Conservation (phyloP, 2,888 invertebrate species). For the Pantelozetes paolii region DNA sequence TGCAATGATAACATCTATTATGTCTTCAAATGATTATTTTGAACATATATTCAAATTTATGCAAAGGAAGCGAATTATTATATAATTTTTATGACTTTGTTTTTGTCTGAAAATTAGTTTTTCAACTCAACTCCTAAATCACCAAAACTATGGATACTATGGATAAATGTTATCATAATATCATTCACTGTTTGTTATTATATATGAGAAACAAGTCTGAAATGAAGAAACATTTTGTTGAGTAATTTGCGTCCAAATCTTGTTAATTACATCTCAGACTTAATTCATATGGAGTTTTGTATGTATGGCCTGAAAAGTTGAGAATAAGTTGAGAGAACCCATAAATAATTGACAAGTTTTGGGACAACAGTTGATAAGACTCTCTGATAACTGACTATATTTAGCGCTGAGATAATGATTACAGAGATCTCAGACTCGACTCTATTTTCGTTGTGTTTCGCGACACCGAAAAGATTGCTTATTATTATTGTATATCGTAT, state of each 20-base stretch:
- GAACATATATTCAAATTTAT: too few relatives aligned
- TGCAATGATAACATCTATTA: too few relatives aligned
- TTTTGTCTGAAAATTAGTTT: background rate
- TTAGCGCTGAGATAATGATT: background rate
- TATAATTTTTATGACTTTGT: too few relatives aligned
- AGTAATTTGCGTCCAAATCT: background rate
- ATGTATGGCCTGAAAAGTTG: background rate
- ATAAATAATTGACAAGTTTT: slow-evolving; percentile 22
- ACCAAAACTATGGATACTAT: background rate
- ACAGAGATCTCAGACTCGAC: background rate
- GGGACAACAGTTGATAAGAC: slow-evolving; percentile 1
- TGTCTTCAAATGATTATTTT: too few relatives aligned
- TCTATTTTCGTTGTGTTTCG: background rate
- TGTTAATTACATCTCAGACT: slow-evolving; percentile 15
- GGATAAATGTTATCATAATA: too few relatives aligned
- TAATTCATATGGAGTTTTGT: too few relatives aligned
- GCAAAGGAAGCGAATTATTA: background rate
- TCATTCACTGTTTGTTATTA: background rate
- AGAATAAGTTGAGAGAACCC: slow-evolving; percentile 18
- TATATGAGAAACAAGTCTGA: background rate
- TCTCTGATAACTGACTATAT: slow-evolving; percentile 5
- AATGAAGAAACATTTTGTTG: background rate
- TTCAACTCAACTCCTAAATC: background rate
- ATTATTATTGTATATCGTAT: background rate
- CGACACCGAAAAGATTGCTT: background rate